Conservation (phyloP, 2,797 vertebrate genomes). For the Prionace glauca region DNA sequence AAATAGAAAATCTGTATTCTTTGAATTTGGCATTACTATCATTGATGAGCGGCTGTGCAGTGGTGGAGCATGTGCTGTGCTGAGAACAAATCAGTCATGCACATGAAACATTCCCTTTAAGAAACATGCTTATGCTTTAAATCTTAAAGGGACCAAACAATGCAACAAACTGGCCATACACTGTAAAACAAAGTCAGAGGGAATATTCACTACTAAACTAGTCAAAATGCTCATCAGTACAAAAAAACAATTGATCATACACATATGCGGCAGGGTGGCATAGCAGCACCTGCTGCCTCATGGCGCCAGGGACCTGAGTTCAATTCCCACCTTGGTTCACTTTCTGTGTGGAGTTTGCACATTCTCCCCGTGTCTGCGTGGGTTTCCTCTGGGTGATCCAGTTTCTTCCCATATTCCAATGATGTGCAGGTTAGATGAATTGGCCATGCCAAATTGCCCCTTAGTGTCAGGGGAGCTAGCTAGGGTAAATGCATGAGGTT, state of each 20-base stretch:
- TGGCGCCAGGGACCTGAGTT: too few species aligned
- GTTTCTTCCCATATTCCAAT: too few species aligned
- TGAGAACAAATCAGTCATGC: background rate
- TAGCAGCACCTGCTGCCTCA: too few species aligned
- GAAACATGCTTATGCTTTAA: background rate
- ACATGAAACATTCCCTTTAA: background rate
- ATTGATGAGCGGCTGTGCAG: background rate
- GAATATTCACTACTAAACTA: background rate
- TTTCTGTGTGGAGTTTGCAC: too few species aligned
- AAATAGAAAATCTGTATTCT: background rate
- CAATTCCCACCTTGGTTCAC: too few species aligned
- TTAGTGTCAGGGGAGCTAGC: too few species aligned
- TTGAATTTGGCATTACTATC: background rate
- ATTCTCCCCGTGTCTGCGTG: too few species aligned
- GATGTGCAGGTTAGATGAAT: too few species aligned
- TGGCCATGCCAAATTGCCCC: too few species aligned
- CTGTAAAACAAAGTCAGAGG: background rate
- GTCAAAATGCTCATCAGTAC: background rate
- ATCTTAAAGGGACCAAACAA: background rate
- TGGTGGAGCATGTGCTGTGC: background rate
- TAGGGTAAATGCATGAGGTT: too few species aligned
- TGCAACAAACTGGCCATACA: background rate
- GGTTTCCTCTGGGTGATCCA: too few species aligned
- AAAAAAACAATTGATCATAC: background rate
- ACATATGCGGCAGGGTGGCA: background rate